phyloP scores from a whole-genome alignment of 2,888 invertebrate genomes.

The Agrypnus murinus region DNA sequence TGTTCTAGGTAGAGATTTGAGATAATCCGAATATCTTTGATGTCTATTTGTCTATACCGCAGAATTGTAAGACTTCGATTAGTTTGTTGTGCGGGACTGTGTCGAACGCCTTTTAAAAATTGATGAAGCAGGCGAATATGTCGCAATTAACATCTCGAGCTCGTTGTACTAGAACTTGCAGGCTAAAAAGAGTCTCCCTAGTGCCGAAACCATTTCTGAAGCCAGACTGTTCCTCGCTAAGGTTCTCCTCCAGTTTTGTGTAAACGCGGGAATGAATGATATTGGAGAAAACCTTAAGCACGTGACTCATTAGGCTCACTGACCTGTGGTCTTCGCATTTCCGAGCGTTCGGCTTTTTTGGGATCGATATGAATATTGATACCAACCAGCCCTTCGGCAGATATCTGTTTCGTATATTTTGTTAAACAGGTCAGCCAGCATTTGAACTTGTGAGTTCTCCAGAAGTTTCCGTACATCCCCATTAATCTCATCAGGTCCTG shows the following conservation, averaged over 20 bases:
- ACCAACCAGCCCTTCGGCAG: conserved; percentile 34
- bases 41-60: conserved; percentile 21
- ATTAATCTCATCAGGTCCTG: conserved; percentile 40
- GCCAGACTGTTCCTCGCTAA: conserved; percentile 29
- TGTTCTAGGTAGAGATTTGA: conserved; percentile 20
- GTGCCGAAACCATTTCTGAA: conserved; percentile 34
- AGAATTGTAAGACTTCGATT: conserved; percentile 8
- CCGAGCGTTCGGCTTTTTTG: conserved; percentile 23
- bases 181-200: conserved; percentile 16
- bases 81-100: conserved; percentile 6
- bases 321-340: no score
- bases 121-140: conserved; percentile 21
- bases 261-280: conserved; percentile 27
- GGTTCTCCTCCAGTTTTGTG: conserved; percentile 14
- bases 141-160: conserved; percentile 28
- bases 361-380: conserved; percentile 30
- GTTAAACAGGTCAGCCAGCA: conserved; percentile 31
- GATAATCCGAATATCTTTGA: conserved; percentile 23
- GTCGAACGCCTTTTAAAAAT: conserved; percentile 21
- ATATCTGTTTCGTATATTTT: conserved; percentile 39
- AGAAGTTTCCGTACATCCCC: conserved; percentile 39
- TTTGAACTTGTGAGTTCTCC: conserved; percentile 17
- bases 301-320: conserved; percentile 15
- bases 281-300: no score
- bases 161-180: conserved; percentile 26